Base-by-base conservation (phyloP, 2,888 invertebrate species). In the Hirtodrosophila trivittata region DNA sequence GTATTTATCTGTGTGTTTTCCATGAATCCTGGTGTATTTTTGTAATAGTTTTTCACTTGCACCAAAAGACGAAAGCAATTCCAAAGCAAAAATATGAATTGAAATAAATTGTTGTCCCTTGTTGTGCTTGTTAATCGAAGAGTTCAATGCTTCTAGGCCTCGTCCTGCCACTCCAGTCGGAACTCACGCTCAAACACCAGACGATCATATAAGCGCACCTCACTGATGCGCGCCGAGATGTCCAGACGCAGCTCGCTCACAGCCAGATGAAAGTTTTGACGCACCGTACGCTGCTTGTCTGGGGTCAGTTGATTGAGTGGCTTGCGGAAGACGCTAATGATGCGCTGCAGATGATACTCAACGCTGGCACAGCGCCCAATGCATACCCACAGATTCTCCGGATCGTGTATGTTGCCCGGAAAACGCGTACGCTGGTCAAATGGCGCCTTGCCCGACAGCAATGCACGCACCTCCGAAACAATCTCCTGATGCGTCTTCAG, bases 241-340 rank as follows among this genome's bases (percentile, higher is more conserved):
- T 89, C 88, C 50, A 89, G 66, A 1, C 89, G 86, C 7, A 89
- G 65, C 25, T 89, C 89, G 39, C 86, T 86, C 0, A 89, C 75
- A 1, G 89, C 86, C 65, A 89, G 64, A 51, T 89, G 89, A 47
- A 89, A 89, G 49, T 89, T 89, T 62, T 89, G 89, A 28, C 87
- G 77, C 35, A 86, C 83, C 2, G 81, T 49, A 3, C 89, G 87
- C 59, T 88, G 88, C 25, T 88, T 89, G 46, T 89, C 89, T 28
- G 86, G 78, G n/a, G 81, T 77, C 32, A 89, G 56, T 12, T 81
- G 77, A 3, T 84, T 84, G 7, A 89, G 67, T 0, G 89, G 88
- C 39, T 84, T 87, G 9, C 88, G 82, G 50, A 89, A 89, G 32
- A 81, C 74, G 54, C 74, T 87, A 14, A 86, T 58, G 52, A 89